Conservation (phyloP, 2,888 invertebrate genomes). For the Tenthredo distinguenda region DNA sequence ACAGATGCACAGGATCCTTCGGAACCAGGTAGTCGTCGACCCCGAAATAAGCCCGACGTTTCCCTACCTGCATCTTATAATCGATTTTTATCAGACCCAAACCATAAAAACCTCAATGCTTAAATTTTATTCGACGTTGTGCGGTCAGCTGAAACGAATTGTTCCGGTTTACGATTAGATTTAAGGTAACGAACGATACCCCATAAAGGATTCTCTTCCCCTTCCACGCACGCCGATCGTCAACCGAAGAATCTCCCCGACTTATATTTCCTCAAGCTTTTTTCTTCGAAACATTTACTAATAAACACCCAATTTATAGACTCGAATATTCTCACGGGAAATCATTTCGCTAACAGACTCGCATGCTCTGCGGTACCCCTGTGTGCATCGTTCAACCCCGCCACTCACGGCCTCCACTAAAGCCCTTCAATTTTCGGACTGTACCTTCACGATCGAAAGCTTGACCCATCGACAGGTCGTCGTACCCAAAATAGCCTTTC, state of each 20-base stretch:
- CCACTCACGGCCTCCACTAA: conserved; percentile 27
- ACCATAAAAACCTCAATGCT: conserved; percentile 26
- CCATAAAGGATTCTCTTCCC: neutral
- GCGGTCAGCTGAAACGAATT: conserved; percentile 38
- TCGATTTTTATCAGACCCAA: conserved; percentile 33
- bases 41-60: neutral
- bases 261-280: neutral
- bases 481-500: neutral
- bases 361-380: conserved; percentile 29
- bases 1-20: conserved; percentile 23
- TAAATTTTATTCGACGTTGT: conserved; percentile 32
- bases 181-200: neutral
- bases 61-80: conserved; percentile 18
- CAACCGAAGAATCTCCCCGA: neutral
- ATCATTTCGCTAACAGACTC: conserved; percentile 38
- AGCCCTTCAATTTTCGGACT: conserved; percentile 51
- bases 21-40: conserved; percentile 34
- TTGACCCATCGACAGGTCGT: conserved; percentile 11
- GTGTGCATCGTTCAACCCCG: conserved; percentile 41
- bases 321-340: conserved; percentile 16
- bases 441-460: conserved; percentile 51
- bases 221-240: neutral
- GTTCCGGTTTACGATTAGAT: conserved; percentile 41
- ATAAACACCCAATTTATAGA: neutral
- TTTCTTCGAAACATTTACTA: neutral